These are phyloP conservation scores for Mastomys coucha DNA, from an alignment of 2,113 vertebrate genomes.

Conservation along the genomic window DNA sequence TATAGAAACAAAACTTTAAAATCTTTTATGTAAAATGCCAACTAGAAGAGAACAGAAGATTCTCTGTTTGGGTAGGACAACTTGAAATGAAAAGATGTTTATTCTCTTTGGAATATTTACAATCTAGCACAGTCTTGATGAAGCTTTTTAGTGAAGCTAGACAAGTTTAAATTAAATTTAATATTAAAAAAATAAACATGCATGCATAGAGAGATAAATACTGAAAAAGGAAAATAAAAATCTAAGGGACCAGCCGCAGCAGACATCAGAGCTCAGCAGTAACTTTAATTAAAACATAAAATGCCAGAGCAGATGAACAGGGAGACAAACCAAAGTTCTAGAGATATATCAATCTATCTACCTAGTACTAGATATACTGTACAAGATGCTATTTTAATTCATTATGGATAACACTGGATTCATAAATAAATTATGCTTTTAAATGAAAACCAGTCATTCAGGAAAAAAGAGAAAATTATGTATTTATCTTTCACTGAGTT, in stretches of 20 bases:
- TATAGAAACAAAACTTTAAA: neutral
- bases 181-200: neutral
- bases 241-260: neutral
- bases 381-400: neutral
- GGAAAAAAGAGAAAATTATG: conserved; percentile 10
- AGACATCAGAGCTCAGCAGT: neutral
- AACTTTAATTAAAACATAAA: neutral
- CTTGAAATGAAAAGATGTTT: neutral
- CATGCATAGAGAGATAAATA: neutral
- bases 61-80: neutral
- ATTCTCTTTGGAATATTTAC: neutral
- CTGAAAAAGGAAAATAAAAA: neutral
- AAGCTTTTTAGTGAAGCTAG: neutral
- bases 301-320: neutral
- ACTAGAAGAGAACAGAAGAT: neutral
- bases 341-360: neutral
- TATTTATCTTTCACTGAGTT: neutral
- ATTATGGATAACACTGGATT: neutral
- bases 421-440: neutral
- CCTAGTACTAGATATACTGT: neutral
- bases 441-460: neutral
- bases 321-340: neutral
- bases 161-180: conserved; percentile 13
- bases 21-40: neutral
- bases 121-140: neutral